Evolutionary conservation across 2,888 invertebrate species (phyloP).

Genomic region (Oligia strigilis): DNA sequence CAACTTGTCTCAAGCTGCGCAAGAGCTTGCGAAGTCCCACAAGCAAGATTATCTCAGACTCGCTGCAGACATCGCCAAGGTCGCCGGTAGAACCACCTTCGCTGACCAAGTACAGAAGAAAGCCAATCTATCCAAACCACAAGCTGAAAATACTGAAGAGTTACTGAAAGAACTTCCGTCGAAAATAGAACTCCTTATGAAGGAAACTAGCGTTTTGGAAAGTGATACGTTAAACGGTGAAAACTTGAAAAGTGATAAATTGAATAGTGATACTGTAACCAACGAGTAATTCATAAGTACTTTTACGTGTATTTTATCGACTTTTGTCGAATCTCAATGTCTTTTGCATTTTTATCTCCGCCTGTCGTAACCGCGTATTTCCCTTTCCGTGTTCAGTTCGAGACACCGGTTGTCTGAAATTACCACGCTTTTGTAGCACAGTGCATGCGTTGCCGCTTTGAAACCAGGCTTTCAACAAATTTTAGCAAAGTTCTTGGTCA

Average conservation of each 20-base stretch:
- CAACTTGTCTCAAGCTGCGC: slow-evolving; percentile 91
- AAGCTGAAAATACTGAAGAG: slow-evolving; percentile 63
- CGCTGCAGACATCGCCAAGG: slow-evolving; percentile 91
- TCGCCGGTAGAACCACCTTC: slow-evolving; percentile 82
- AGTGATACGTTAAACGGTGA: slow-evolving; percentile 37
- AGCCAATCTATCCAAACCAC: slow-evolving; percentile 36
- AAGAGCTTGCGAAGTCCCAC: slow-evolving; percentile 89
- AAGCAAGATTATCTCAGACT: slow-evolving; percentile 89
- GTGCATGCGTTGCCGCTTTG: neutral
- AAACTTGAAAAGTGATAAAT: slow-evolving; percentile 23
- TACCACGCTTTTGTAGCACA: neutral
- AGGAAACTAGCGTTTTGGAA: slow-evolving; percentile 41
- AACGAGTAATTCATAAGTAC: slow-evolving; percentile 31
- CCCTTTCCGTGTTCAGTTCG: neutral
- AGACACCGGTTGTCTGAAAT: neutral
- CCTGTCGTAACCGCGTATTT: slow-evolving; percentile 4
- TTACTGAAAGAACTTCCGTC: slow-evolving; percentile 72
- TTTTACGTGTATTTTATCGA: slow-evolving; percentile 18
- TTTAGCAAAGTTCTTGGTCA: no score
- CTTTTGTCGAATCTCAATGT: slow-evolving; percentile 40
- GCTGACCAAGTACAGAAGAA: slow-evolving; percentile 79
- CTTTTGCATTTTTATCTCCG: slow-evolving; percentile 3
- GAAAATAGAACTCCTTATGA: slow-evolving; percentile 74
- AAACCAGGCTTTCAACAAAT: neutral
- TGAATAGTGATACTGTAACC: slow-evolving; percentile 40